Base-by-base conservation (phyloP, 2,113 vertebrate genomes). In the Carollia perspicillata region DNA sequence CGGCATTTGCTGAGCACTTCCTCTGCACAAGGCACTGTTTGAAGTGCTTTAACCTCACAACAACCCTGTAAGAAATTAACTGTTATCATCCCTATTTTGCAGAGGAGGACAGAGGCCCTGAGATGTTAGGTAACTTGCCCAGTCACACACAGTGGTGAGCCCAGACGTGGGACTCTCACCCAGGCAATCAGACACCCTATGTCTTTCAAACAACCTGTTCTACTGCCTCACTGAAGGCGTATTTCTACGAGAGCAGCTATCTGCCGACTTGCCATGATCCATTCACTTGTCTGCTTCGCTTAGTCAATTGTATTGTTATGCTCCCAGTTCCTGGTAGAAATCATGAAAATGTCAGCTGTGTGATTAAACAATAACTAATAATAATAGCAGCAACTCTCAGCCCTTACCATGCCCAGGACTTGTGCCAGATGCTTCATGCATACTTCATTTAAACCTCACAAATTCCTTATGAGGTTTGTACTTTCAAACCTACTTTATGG, bases 281-380 rank as follows among this genome's bases (percentile, higher is more conserved):
- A 77, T 23, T 51, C n/a, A 37, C 26, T 16, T 23, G 69, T 75
- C 33, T 83, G n/a, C 23, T 66, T 85, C 37, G 9, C 14, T 93
- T 28, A n/a, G 28, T 80, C 35, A 33, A 17, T 4, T 53, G 1
- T 14, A 6, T 55, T 60, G 85, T 44, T n/a, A 68, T 7, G 58
- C 60, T 69, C 51, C 71, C 10, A 13, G 69, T 30, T 18, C 26
- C 17, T 30, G 7, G 72, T 33, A 66, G 72, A 72, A 20, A 20
- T 18, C 4, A 0, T 11, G 26, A 26, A 66, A 85, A 71, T 20
- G 20, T 65, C 12, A 2, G 65, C 22, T 71, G 20, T 55, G 23
- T 37, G 37, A 96, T 63, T 87, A 89, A 92, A 72, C 17, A 75
- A 28, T 66, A 94, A 84, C 71, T 55, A 87, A 53, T 79, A 49